phyloP scores from a whole-genome alignment of 2,888 invertebrate genomes.

The Exephanes ischioxanthus region DNA sequence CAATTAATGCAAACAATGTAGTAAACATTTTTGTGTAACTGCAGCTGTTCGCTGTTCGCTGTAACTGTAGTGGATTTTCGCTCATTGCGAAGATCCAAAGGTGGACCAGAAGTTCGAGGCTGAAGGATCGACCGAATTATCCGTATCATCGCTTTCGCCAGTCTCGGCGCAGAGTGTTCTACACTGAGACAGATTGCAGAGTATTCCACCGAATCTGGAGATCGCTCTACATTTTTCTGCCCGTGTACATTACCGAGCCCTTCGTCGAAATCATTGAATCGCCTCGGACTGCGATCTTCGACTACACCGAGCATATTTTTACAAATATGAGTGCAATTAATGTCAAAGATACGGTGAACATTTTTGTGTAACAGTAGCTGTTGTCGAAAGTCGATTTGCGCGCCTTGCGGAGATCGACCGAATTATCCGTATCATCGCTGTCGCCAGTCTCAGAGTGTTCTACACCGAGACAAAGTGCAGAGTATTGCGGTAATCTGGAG shows the following conservation, averaged over 20 bases:
- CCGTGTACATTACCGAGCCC: neutral
- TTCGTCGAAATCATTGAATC: slow-evolving; percentile 16
- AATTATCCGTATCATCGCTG: neutral
- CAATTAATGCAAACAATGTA: neutral
- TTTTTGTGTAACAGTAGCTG: neutral
- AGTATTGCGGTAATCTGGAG: no score
- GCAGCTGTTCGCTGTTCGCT: no score
- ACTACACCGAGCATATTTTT: neutral
- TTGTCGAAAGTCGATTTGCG: neutral
- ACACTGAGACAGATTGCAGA: no score
- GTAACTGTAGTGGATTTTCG: slow-evolving; percentile 5
- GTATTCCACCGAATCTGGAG: no score
- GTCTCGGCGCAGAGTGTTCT: no score
- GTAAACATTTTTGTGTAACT: neutral
- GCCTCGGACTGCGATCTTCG: neutral
- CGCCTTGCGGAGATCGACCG: neutral
- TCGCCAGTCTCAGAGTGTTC: neutral
- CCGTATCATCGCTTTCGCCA: neutral
- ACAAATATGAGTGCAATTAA: no score
- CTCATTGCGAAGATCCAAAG: neutral
- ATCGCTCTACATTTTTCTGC: no score
- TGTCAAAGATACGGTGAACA: no score
- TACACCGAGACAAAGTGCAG: no score
- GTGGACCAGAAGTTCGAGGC: slow-evolving; percentile 2
- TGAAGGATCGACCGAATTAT: neutral